Evolutionary conservation across 2,797 vertebrate species (phyloP).

Genomic region (Melanotaenia boesemani): DNA sequence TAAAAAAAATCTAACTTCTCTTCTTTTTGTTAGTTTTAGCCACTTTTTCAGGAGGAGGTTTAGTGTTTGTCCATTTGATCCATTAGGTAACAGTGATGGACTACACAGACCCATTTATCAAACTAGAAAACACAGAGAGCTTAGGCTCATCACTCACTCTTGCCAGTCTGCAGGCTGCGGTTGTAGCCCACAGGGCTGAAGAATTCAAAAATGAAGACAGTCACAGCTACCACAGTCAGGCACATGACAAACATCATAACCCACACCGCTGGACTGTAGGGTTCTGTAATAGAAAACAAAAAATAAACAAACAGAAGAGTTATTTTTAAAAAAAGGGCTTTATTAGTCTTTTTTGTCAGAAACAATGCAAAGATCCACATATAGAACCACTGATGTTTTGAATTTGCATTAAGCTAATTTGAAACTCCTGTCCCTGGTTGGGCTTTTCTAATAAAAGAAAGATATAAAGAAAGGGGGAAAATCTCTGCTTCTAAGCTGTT

Average conservation of each 20-base stretch:
- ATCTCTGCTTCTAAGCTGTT: background rate
- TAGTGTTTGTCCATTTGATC: conserved; percentile 46
- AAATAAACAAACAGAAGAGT: conserved; percentile 1
- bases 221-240: conserved; percentile 95
- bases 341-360: too few species aligned
- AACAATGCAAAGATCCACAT: too few species aligned
- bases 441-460: too few species aligned
- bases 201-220: conserved; percentile 97
- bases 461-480: too few species aligned
- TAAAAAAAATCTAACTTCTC: background rate
- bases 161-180: conserved; percentile 91
- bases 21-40: conserved; percentile 5
- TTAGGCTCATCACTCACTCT: conserved; percentile 86
- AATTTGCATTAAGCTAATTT: too few species aligned
- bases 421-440: too few species aligned
- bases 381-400: too few species aligned
- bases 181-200: conserved; percentile 97
- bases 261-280: conserved; percentile 96
- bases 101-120: conserved; percentile 43
- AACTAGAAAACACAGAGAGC: conserved; percentile 28
- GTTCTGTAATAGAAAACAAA: conserved; percentile 80
- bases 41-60: conserved; percentile 18
- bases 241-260: conserved; percentile 99
- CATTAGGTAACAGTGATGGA: conserved; percentile 35
- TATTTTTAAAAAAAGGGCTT: too few species aligned